Conservation (phyloP, 30 jellyfish, hydroid and myxozoan species). For the Turritopsis rubra region DNA sequence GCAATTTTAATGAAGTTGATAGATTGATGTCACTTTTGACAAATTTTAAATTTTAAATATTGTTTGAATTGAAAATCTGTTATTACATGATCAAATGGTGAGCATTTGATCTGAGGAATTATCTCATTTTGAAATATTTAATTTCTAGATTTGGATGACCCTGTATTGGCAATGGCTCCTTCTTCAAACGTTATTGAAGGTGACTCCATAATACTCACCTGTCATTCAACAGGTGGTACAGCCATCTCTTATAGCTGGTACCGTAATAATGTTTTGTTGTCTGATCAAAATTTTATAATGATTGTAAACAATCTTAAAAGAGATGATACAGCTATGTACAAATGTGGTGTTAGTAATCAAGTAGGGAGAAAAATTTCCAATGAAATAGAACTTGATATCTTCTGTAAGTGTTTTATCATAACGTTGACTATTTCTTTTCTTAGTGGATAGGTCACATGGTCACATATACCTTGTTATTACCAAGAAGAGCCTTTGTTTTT, state of each 20-base stretch:
- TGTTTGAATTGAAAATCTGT: too few species aligned
- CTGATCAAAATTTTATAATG: not conserved
- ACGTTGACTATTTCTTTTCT: not conserved
- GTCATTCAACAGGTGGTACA: conserved; percentile 1
- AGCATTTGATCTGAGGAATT: too few species aligned
- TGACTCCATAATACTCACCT: not conserved
- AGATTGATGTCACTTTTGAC: too few species aligned
- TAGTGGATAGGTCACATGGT: too few species aligned
- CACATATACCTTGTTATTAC: too few species aligned
- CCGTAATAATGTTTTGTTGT: not conserved
- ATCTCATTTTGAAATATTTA: not conserved
- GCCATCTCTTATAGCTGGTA: conserved; percentile 16
- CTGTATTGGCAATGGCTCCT: not conserved
- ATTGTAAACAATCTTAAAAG: not conserved
- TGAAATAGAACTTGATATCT: not conserved
- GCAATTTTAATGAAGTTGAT: too few species aligned
- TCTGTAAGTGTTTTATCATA: not conserved
- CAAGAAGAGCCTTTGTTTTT: too few species aligned
- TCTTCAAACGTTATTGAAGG: conserved; percentile 16
- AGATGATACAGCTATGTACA: not conserved
- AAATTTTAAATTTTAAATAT: too few species aligned
- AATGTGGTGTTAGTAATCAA: conserved; percentile 1
- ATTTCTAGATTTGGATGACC: not conserved
- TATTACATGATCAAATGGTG: too few species aligned
- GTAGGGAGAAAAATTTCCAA: not conserved